These are phyloP conservation scores for Erebia epiphron DNA, from an alignment of 2,888 invertebrate species.

Conservation along the genomic window DNA sequence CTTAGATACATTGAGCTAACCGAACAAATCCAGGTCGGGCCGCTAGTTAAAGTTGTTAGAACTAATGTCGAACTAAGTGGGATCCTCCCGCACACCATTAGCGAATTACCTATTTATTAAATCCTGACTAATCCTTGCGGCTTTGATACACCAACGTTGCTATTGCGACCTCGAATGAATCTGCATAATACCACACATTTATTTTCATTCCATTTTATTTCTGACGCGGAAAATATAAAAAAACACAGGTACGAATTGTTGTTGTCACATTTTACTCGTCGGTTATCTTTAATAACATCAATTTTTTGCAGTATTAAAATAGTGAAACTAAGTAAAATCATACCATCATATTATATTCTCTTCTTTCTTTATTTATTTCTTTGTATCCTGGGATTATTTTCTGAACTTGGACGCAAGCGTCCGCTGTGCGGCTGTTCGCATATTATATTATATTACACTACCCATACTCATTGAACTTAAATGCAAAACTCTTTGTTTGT, in stretches of 20 bases:
- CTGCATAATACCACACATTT: slow-evolving; percentile 41
- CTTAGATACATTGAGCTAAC: no score
- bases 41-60: background rate
- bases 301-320: background rate
- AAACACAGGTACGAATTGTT: background rate
- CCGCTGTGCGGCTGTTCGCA: no score
- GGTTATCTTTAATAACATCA: no score
- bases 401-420: no score
- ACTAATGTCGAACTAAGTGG: slow-evolving; percentile 28
- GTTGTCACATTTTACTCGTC: no score
- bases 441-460: no score
- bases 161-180: slow-evolving; percentile 45
- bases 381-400: no score
- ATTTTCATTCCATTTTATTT: slow-evolving; percentile 39
- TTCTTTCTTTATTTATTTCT: no score
- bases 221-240: slow-evolving; percentile 11
- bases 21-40: no score
- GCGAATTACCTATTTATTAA: slow-evolving; percentile 53
- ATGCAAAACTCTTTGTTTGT: no score
- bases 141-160: slow-evolving; percentile 45
- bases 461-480: no score
- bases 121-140: slow-evolving; percentile 49
- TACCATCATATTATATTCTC: no score
- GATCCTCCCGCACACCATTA: slow-evolving; percentile 44
- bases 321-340: background rate